Evolutionary conservation across 2,797 vertebrate genomes (phyloP).

Genomic region (Denticeps clupeoides): DNA sequence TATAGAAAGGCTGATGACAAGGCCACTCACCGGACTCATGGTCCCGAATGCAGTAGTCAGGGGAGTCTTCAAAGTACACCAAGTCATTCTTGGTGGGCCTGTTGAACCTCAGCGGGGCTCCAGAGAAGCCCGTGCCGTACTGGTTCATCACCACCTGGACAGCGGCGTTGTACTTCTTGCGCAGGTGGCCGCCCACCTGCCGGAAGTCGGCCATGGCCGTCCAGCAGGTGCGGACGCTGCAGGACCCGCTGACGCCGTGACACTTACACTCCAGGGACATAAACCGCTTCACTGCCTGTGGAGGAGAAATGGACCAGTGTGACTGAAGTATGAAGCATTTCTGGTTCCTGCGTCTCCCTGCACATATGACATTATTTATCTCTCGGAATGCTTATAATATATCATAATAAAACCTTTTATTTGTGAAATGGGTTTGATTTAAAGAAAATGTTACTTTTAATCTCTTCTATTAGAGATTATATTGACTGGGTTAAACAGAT

Average conservation of each 20-base stretch:
- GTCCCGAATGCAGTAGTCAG: slow-evolving; percentile 90
- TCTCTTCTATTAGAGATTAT: no score
- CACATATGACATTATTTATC: no score
- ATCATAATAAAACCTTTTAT: no score
- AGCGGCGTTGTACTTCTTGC: slow-evolving; percentile 79
- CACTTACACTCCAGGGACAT: slow-evolving; percentile 92
- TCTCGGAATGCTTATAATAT: no score
- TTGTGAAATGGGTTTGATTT: no score
- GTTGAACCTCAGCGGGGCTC: slow-evolving; percentile 74
- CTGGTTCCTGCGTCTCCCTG: no score
- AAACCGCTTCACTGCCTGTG: slow-evolving; percentile 85
- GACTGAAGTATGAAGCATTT: no score
- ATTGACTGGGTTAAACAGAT: no score
- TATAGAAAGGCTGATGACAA: no score
- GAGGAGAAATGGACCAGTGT: not conserved
- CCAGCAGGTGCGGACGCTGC: slow-evolving; percentile 89
- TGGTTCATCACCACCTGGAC: slow-evolving; percentile 92
- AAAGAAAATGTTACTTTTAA: no score
- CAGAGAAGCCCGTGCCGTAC: slow-evolving; percentile 84
- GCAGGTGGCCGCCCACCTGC: slow-evolving; percentile 81
- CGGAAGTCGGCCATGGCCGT: slow-evolving; percentile 87
- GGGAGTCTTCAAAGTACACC: slow-evolving; percentile 90
- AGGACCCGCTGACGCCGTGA: slow-evolving; percentile 89
- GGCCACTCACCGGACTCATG: slow-evolving; percentile 73
- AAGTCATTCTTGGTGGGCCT: slow-evolving; percentile 84